A percentile compares a stretch with the other conserved stretches of the same genome.
Evolutionary conservation across 1,140 invertebrate genomes (phyloP).

Genomic region (Lepeophtheirus salmonis): DNA sequence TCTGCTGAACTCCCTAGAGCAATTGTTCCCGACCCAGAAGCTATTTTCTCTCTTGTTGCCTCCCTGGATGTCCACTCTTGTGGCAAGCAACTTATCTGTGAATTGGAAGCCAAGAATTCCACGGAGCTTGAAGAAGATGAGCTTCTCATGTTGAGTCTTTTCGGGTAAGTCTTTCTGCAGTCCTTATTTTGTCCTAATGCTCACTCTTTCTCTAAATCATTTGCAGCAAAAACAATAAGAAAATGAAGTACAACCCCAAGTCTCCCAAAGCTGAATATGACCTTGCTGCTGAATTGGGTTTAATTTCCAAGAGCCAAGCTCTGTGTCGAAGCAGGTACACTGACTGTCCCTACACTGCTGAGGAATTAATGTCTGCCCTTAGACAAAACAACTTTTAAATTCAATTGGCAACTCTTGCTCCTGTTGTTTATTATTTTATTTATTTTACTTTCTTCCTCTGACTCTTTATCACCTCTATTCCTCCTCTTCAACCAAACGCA

Average conservation of each 20-base stretch:
- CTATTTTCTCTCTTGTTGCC: constrained; percentile 19
- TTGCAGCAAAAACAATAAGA: background rate
- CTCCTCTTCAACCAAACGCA: no score
- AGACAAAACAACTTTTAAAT: background rate
- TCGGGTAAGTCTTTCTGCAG: constrained; percentile 21
- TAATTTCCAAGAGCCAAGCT: background rate
- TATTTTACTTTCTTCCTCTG: no score
- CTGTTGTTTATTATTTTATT: no score
- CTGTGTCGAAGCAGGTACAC: background rate
- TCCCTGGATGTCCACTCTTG: constrained; percentile 23
- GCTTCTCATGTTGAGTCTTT: constrained; percentile 24
- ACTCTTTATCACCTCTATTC: no score
- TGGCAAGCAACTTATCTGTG: constrained; percentile 25
- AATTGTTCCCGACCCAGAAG: constrained; percentile 12
- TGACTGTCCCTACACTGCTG: background rate
- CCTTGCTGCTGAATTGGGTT: constrained; percentile 4
- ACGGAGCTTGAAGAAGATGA: constrained; percentile 22
- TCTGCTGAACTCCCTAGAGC: background rate
- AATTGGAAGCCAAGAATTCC: constrained; percentile 22
- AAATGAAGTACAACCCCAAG: background rate
- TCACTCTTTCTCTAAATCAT: background rate
- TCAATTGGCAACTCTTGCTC: no score
- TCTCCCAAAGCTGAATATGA: background rate
- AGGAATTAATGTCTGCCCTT: background rate
- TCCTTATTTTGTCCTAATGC: background rate